Evolutionary conservation across 92 coral and sea anemone species (phyloP).

Genomic region (Paragorgia papillata): DNA sequence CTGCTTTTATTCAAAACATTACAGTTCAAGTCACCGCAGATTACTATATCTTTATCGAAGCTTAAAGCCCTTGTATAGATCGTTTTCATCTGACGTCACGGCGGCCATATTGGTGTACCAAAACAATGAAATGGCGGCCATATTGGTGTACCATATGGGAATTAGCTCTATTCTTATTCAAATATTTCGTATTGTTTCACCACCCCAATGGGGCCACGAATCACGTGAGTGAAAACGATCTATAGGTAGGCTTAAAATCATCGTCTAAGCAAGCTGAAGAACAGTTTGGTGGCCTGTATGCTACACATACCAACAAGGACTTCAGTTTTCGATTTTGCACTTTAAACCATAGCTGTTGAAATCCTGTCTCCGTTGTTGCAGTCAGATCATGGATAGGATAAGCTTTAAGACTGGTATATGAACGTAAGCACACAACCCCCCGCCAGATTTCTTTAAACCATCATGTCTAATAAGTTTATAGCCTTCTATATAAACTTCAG

Average conservation of each 20-base stretch:
- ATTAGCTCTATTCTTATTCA: no score
- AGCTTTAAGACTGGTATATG: slow-evolving; percentile 2
- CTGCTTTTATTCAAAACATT: neutral
- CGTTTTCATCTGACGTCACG: no score
- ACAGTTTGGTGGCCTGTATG: slow-evolving; percentile 11
- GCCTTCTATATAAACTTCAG: neutral
- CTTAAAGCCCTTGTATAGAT: no score
- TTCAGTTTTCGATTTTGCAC: slow-evolving; percentile 5
- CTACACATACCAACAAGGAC: slow-evolving; percentile 5
- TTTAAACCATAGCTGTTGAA: slow-evolving; percentile 16
- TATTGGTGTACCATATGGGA: no score
- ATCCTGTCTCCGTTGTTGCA: slow-evolving; percentile 4
- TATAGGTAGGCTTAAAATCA: neutral
- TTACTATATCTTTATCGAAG: neutral
- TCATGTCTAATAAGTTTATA: slow-evolving; percentile 4
- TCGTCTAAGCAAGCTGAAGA: neutral
- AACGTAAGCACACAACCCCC: slow-evolving; percentile 15
- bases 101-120: no score
- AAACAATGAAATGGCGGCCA: no score
- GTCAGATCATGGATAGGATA: neutral
- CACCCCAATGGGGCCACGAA: no score
- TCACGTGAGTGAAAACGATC: no score
- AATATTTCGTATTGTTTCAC: no score
- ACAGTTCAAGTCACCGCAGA: slow-evolving; percentile 11
- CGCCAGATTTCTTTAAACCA: slow-evolving; percentile 7